Evolutionary conservation across 2,113 vertebrate genomes (phyloP), one percentile per base, ranked within the genome.

Genomic region (Illadopsis cleaveri): DNA sequence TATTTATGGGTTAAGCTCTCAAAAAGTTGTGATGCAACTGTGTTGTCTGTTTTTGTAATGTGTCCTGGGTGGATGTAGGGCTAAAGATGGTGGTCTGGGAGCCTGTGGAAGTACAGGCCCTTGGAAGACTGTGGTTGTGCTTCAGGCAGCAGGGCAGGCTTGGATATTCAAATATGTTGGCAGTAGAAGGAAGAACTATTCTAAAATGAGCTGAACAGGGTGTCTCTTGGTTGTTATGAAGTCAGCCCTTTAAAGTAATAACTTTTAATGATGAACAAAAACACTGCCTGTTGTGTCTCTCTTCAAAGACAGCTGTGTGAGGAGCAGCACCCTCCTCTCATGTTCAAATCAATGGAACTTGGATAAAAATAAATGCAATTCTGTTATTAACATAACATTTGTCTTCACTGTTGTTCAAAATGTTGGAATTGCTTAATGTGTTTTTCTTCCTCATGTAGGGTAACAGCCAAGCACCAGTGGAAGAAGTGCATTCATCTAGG

Each of bases 111-210:
- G 35, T 3, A 28, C 5, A 42, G 56, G 24, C 28, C 45, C 28
- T 82, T 82, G 31, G 35, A 77, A 90, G 20, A 7, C 2, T 56
- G 71, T 40, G 47, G 54, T 78, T 92, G 71, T 75, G 88, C 89
- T 96, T 51, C 35, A 86, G 76, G 91, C 90, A 90, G 78, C 40
- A 11, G 22, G 54, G 73, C 62, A 93, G 82, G 54, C 96, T 93
- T 45, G 24, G 42, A 31, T 70, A 91, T 95, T 97, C 58, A 89
- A 93, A 93, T 94, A 21, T 1, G 38, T 51, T 92, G 89, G 89
- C 91, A 89, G 69, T 3, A 66, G 82, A 51, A 86, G 20, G 81
- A 90, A 92, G 77, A 64, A 86, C n/a, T 48, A 21, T 42, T 57
- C 47, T 38, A 69, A 92, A 90, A 66, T 76, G 75, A 83, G 82